Conservation (phyloP, 1,140 invertebrate species). For the Drosophila mayri region DNA sequence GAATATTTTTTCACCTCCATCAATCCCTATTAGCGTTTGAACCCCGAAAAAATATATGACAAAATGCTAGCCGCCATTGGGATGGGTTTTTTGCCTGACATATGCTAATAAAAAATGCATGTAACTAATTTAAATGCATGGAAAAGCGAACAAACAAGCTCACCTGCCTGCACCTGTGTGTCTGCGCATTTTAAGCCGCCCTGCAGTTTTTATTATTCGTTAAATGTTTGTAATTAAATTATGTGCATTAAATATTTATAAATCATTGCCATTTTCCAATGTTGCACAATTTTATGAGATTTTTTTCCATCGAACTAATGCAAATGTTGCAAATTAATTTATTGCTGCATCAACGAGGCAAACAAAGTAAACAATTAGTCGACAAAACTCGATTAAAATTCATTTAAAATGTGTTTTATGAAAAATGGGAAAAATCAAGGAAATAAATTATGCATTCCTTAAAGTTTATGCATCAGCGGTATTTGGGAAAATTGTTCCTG, state of each 20-base stretch:
- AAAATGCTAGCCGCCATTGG: slow-evolving; percentile 7
- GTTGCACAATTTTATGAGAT: slow-evolving; percentile 19
- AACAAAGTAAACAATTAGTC: slow-evolving; percentile 50
- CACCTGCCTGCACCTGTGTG: background rate
- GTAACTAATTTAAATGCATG: slow-evolving; percentile 78
- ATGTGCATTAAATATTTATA: slow-evolving; percentile 71
- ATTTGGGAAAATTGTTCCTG: slow-evolving; percentile 1
- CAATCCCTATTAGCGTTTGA: slow-evolving; percentile 28
- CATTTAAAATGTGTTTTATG: slow-evolving; percentile 21
- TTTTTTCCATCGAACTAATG: slow-evolving; percentile 8
- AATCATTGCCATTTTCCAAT: slow-evolving; percentile 25
- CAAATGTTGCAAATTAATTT: slow-evolving; percentile 68
- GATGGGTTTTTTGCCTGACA: slow-evolving; percentile 1
- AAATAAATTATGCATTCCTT: slow-evolving; percentile 13
- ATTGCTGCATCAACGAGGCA: slow-evolving; percentile 22
- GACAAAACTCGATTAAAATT: slow-evolving; percentile 34
- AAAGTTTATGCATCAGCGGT: slow-evolving; percentile 30
- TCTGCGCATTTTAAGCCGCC: slow-evolving; percentile 46
- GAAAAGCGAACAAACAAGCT: slow-evolving; percentile 18
- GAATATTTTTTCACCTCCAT: slow-evolving; percentile 12
- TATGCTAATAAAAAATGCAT: slow-evolving; percentile 66
- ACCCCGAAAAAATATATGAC: background rate
- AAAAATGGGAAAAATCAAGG: slow-evolving; percentile 1
- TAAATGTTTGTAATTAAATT: slow-evolving; percentile 69
- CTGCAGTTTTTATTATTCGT: slow-evolving; percentile 46